These are phyloP conservation scores for Macrochelys suwanniensis DNA, from an alignment of 2,797 vertebrate genomes.

Conservation along the genomic window DNA sequence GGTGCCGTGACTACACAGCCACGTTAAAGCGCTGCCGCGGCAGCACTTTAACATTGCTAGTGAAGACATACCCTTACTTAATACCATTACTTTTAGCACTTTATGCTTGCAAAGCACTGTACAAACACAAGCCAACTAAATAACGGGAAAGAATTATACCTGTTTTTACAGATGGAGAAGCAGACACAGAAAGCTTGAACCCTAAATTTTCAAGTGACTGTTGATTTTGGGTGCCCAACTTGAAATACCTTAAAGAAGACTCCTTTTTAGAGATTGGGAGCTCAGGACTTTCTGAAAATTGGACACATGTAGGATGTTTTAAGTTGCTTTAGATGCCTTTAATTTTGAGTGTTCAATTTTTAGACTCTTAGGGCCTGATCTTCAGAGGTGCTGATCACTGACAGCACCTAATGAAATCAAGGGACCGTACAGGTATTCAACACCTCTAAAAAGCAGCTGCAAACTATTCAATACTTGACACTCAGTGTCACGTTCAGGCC, in stretches of 20 bases:
- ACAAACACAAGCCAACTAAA: rapidly evolving
- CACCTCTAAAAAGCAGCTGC: neutral
- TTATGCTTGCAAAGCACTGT: rapidly evolving
- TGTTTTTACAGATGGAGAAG: rapidly evolving
- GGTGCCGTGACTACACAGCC: too few relatives aligned
- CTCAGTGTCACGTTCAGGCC: neutral
- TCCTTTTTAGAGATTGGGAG: neutral
- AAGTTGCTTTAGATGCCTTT: neutral
- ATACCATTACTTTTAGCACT: rapidly evolving
- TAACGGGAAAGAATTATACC: neutral
- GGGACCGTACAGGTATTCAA: neutral
- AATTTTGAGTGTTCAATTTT: neutral
- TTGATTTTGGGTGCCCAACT: neutral
- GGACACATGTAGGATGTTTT: neutral
- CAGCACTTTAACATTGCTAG: too few relatives aligned
- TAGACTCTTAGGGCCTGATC: neutral
- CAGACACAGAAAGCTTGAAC: neutral
- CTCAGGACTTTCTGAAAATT: neutral
- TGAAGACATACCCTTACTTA: neutral
- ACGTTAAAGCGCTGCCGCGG: too few relatives aligned
- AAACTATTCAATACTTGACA: neutral
- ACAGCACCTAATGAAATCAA: neutral
- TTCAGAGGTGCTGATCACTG: neutral
- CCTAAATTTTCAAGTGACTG: neutral
- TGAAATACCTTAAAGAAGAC: neutral